phyloP scores from a whole-genome alignment of 2,113 vertebrate species.

The Colistium nudipinnis region DNA sequence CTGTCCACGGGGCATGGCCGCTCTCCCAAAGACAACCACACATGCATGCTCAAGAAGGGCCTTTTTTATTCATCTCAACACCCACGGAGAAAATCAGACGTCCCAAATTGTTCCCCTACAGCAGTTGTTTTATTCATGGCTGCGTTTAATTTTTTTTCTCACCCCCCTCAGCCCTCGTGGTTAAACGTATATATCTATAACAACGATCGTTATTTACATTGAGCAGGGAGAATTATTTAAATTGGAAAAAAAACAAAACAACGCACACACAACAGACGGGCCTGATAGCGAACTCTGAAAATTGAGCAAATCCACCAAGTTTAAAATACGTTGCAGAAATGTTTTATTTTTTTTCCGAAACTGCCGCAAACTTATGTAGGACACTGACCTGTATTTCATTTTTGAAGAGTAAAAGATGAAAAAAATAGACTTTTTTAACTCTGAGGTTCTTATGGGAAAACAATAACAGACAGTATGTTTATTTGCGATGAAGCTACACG shows the following conservation, averaged over 20 bases:
- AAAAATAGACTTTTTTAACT: slow-evolving; percentile 74
- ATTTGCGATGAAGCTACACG: slow-evolving; percentile 78
- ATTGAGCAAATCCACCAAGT: slow-evolving; percentile 29
- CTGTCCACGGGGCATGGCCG: slow-evolving; percentile 81
- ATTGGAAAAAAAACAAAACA: background rate
- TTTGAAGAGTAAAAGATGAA: slow-evolving; percentile 66
- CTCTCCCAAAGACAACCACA: slow-evolving; percentile 78
- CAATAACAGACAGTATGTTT: slow-evolving; percentile 82
- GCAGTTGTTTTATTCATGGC: slow-evolving; percentile 79
- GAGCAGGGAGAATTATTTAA: background rate
- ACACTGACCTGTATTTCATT: slow-evolving; percentile 82
- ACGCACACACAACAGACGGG: background rate
- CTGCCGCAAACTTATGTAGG: slow-evolving; percentile 79
- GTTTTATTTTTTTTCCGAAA: slow-evolving; percentile 63
- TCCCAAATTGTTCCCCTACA: slow-evolving; percentile 76
- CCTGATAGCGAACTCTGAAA: slow-evolving; percentile 13
- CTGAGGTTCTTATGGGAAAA: slow-evolving; percentile 75
- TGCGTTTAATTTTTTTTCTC: slow-evolving; percentile 38
- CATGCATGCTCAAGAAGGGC: slow-evolving; percentile 77
- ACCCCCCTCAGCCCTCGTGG: slow-evolving; percentile 1
- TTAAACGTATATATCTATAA: slow-evolving; percentile 52
- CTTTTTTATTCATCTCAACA: slow-evolving; percentile 75
- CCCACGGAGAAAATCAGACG: slow-evolving; percentile 75
- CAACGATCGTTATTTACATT: slow-evolving; percentile 47
- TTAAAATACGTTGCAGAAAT: slow-evolving; percentile 49